A percentile compares a stretch with the other conserved stretches of the same genome.
Evolutionary conservation across 2,888 invertebrate genomes (phyloP).

Genomic region (Nipponacmea schrenckii): DNA sequence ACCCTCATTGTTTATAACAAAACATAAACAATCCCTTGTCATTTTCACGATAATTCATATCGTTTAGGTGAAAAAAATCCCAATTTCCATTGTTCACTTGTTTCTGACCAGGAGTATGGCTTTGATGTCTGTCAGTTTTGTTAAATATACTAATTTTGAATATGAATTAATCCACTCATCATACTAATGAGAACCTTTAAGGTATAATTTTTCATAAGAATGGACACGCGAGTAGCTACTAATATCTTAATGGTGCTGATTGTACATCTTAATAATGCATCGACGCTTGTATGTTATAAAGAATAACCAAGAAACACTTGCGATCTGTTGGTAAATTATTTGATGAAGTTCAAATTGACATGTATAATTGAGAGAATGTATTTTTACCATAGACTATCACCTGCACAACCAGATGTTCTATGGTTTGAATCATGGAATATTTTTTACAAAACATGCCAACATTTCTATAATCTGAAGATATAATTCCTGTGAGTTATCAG

Average conservation of each 20-base stretch:
- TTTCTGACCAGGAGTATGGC: not conserved
- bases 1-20: not conserved
- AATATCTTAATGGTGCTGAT: not conserved
- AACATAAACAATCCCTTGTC: slow-evolving; percentile 2
- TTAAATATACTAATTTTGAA: slow-evolving; percentile 9
- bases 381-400: no score
- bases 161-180: slow-evolving; percentile 6
- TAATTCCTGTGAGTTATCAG: no score
- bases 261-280: slow-evolving; percentile 2
- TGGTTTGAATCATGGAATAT: no score
- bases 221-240: not conserved
- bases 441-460: no score
- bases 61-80: not conserved
- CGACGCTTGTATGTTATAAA: not conserved
- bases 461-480: no score
- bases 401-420: no score
- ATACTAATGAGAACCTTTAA: slow-evolving; percentile 4
- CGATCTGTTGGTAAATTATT: no score
- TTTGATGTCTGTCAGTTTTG: not conserved
- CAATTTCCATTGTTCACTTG: not conserved
- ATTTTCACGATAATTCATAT: not conserved
- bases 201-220: slow-evolving; percentile 9
- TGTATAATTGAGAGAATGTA: no score
- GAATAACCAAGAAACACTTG: no score
- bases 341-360: no score